A percentile compares a stretch with the other conserved stretches of the same genome.
Conservation (phyloP, 2,113 vertebrate genomes). For the Periophthalmus modestus region DNA sequence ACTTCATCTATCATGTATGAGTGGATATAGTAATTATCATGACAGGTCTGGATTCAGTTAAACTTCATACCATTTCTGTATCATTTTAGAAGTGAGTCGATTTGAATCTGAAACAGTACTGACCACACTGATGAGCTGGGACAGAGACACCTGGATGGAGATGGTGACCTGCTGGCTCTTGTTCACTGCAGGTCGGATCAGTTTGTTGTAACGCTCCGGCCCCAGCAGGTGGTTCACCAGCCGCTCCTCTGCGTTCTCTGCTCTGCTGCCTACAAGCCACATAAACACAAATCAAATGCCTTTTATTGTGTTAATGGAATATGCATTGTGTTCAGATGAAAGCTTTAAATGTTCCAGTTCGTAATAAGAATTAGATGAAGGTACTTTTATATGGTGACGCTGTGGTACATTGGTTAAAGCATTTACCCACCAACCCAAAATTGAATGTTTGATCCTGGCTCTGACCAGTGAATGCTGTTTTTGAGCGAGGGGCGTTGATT, state of each 20-base stretch:
- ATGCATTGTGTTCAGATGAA: background rate
- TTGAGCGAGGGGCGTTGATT: too few relatives aligned
- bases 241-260: constrained; percentile 79
- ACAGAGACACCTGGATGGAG: constrained; percentile 80
- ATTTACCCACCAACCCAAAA: too few relatives aligned
- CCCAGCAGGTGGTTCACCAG: constrained; percentile 78
- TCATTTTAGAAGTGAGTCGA: too few relatives aligned
- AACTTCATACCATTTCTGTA: too few relatives aligned
- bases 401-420: too few relatives aligned
- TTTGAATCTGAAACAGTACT: constrained; percentile 24
- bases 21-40: too few relatives aligned
- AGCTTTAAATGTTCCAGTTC: background rate
- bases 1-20: too few relatives aligned
- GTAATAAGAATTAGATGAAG: too few relatives aligned
- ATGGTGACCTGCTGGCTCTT: constrained; percentile 81
- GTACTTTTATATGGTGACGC: too few relatives aligned
- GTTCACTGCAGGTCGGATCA: constrained; percentile 80
- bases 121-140: constrained; percentile 83
- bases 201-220: constrained; percentile 80
- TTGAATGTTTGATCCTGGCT: too few relatives aligned
- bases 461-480: too few relatives aligned
- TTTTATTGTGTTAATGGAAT: background rate
- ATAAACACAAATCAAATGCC: background rate
- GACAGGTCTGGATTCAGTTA: too few relatives aligned
- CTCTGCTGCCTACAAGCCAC: constrained; percentile 56